Evolutionary conservation across 1,140 invertebrate genomes (phyloP).

Genomic region (Hylaeus anthracinus): DNA sequence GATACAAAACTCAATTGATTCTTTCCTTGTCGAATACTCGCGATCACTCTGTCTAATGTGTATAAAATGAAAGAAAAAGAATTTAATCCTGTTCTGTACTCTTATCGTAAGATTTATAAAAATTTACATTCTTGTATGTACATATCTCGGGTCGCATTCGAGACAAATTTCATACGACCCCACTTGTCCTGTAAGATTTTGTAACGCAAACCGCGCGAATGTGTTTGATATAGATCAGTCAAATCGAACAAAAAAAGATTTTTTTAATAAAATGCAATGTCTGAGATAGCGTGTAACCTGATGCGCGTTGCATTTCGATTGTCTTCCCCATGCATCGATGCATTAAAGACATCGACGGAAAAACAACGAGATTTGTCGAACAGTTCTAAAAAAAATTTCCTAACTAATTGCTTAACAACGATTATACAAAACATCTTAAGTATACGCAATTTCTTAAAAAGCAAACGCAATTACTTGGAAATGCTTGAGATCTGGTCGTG

Average conservation of each 20-base stretch:
- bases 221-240: background rate
- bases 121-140: background rate
- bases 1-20: background rate
- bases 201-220: background rate
- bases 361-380: background rate
- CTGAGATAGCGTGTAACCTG: background rate
- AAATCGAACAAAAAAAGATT: background rate
- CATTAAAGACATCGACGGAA: background rate
- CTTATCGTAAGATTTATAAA: constrained; percentile 1
- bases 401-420: constrained; percentile 8
- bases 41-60: background rate
- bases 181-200: background rate
- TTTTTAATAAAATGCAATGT: no score
- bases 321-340: background rate
- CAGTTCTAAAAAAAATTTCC: background rate
- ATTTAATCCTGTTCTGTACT: background rate
- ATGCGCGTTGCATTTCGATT: background rate
- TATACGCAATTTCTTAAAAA: constrained; percentile 30
- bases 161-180: background rate
- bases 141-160: background rate
- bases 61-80: background rate
- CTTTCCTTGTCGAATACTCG: background rate
- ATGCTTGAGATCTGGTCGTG: constrained; percentile 75
- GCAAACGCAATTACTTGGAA: constrained; percentile 48
- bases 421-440: constrained; percentile 31